Conservation (phyloP, 2,113 vertebrate genomes). For the Chlorodrepanis virens region DNA sequence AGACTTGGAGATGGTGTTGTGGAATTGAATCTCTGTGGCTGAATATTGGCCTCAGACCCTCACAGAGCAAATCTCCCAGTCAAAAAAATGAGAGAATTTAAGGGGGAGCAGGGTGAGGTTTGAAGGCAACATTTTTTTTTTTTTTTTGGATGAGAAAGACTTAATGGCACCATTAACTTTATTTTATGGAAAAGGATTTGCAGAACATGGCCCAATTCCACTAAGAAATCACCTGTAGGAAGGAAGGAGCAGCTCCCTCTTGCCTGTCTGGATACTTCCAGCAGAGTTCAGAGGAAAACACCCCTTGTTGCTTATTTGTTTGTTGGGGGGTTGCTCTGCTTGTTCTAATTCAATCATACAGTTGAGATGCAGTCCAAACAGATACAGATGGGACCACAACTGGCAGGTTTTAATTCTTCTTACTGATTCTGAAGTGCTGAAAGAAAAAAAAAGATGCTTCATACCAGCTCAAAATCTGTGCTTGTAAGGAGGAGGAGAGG, state of each 20-base stretch:
- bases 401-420: neutral
- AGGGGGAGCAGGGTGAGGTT: neutral
- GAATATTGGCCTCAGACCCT: neutral
- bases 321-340: neutral
- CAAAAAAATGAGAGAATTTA: neutral
- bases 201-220: neutral
- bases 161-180: neutral
- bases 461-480: neutral
- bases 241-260: neutral
- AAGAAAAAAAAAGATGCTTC: neutral
- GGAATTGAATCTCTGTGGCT: neutral
- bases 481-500: neutral
- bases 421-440: neutral
- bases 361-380: neutral
- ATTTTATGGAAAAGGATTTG: neutral
- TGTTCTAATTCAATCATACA: conserved; percentile 4
- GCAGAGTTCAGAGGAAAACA: neutral
- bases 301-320: neutral
- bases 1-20: neutral
- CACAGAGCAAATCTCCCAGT: neutral
- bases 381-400: conserved; percentile 1
- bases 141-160: neutral
- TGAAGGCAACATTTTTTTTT: neutral
- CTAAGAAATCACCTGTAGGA: neutral
- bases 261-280: neutral